Base-by-base conservation (phyloP, 2,113 vertebrate species). In the Osmerus mordax region DNA sequence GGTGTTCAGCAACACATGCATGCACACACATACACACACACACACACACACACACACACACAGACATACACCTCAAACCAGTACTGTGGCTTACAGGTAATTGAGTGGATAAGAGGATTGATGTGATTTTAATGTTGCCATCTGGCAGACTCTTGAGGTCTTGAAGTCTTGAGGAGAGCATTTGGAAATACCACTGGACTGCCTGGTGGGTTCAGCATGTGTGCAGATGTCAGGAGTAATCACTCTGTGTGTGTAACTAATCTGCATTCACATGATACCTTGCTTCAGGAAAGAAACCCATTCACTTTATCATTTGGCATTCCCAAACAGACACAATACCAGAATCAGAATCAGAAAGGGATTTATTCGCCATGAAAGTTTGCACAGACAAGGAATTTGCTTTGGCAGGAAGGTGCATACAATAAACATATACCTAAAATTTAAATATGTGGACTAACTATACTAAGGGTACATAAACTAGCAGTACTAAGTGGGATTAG, bases 21-120 rank as follows among this genome's bases (percentile, higher is more conserved):
- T 28, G 3, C 66, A 60, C 14, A 59, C 68, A 61, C 66, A 55
- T 16, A 15, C 19, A 25, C 60, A 28, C 23, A 21, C 55, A 16
- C 70, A 18, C 25, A 53, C 18, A 64, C 32, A 60, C 29, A 58
- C 54, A 51, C 55, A 54, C 51, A 12, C 47, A 54, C 56, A n/a
- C n/a, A n/a, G 23, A 23, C 36, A 28, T 18, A 19, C 14, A 70
- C 65, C 68, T 77, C 61, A 41, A 56, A 52, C 70, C 53, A 55
- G 28, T 28, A 60, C 41, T 47, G 29, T 56, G 55, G 41, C 70
- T 75, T 75, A 53, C 65, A 72, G 73, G 67, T 69, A 77, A 74
- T 68, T 71, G 52, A 71, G 25, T 73, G 65, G 53, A 65, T 76
- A 56, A 67, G 62, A 65, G n/a, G 76, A 70, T 70, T 73, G 55